A percentile compares a stretch with the other conserved stretches of the same genome.
Conservation (phyloP, 35 echinoderm and acorn worm genomes). For the Diadema setosum region DNA sequence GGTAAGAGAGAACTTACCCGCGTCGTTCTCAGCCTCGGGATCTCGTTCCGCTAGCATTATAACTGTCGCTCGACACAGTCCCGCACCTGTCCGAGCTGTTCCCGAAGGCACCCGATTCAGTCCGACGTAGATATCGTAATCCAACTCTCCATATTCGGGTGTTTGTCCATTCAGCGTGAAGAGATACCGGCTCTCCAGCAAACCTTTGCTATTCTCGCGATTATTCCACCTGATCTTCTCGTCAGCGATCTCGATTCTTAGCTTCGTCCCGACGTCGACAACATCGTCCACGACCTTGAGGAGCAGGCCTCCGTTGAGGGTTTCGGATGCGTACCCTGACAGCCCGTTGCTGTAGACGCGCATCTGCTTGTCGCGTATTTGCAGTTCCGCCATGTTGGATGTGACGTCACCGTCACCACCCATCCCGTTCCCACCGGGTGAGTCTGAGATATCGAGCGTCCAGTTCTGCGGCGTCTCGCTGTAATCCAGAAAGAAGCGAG, state of each 20-base stretch:
- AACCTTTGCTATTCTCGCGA: conserved; percentile 34
- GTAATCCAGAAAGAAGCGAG: conserved; percentile 73
- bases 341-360: conserved; percentile 85
- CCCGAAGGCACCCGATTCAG: conserved; percentile 83
- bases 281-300: conserved; percentile 90
- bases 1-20: no score
- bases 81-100: conserved; percentile 55
- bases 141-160: conserved; percentile 56
- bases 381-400: conserved; percentile 87
- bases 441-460: conserved; percentile 96
- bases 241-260: conserved; percentile 78
- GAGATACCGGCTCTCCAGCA: conserved; percentile 61
- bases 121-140: conserved; percentile 82
- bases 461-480: conserved; percentile 64
- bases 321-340: conserved; percentile 60
- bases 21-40: background rate
- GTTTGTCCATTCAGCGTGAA: conserved; percentile 78
- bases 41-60: conserved; percentile 3
- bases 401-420: conserved; percentile 62
- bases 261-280: conserved; percentile 38
- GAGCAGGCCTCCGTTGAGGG: conserved; percentile 83
- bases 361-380: conserved; percentile 80
- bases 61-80: conserved; percentile 82
- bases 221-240: conserved; percentile 91
- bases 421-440: conserved; percentile 75